These are phyloP conservation scores for Athalia circularis DNA, from an alignment of 2,888 invertebrate species.

Conservation along the genomic window DNA sequence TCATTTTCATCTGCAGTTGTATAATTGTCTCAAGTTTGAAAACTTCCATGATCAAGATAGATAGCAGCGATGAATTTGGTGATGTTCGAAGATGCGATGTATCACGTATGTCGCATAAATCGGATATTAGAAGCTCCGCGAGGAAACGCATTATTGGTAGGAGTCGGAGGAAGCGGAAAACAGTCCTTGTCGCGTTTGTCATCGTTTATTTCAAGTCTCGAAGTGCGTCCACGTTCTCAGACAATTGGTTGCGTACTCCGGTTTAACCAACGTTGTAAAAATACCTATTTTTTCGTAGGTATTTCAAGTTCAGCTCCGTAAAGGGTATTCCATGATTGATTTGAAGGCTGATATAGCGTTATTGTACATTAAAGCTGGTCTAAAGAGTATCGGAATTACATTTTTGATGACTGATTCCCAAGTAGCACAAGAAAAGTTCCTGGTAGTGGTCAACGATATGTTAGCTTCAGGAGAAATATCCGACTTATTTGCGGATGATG, in stretches of 20 bases:
- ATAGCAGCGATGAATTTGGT: conserved; percentile 94
- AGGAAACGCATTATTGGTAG: conserved; percentile 93
- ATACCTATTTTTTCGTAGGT: conserved; percentile 74
- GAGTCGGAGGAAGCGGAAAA: conserved; percentile 97
- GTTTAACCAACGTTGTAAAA: neutral
- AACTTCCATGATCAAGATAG: conserved; percentile 52
- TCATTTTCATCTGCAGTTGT: neutral
- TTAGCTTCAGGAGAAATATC: conserved; percentile 96
- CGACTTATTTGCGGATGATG: conserved; percentile 93
- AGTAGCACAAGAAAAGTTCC: conserved; percentile 91
- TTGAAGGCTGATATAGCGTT: conserved; percentile 84
- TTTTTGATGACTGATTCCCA: conserved; percentile 97
- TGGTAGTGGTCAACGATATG: conserved; percentile 95
- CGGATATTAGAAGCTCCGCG: conserved; percentile 93
- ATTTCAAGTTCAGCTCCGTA: conserved; percentile 93
- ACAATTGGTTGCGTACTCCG: neutral
- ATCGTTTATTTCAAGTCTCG: conserved; percentile 91
- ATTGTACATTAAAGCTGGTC: conserved; percentile 90
- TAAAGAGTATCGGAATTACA: conserved; percentile 89
- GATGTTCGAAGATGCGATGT: conserved; percentile 96
- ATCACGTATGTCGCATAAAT: conserved; percentile 93
- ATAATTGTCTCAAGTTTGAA: neutral
- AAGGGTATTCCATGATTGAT: conserved; percentile 90
- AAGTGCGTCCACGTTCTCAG: conserved; percentile 71
- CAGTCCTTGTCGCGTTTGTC: conserved; percentile 93